Percentiles rank a stretch among this genome's conserved stretches.
Conservation (phyloP, 2,888 invertebrate species). For the Brachypterus glaber region DNA sequence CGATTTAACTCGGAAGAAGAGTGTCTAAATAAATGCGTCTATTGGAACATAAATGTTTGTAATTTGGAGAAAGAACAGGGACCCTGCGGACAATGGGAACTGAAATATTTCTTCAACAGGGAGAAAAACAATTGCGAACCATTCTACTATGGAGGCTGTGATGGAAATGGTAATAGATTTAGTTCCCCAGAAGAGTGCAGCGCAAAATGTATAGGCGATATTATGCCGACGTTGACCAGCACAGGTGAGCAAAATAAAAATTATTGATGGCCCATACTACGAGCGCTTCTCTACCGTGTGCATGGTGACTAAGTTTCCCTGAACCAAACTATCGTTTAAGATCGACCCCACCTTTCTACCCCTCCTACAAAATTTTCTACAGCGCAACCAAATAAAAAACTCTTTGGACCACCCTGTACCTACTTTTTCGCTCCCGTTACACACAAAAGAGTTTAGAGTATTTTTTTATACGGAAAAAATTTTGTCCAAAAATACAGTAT, state of each 20-base stretch:
- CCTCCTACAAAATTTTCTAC: no score
- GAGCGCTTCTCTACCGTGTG: no score
- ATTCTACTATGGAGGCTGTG: constrained; percentile 75
- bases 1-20: constrained; percentile 65
- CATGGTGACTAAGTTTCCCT: no score
- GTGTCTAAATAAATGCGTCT: constrained; percentile 68
- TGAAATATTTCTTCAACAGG: constrained; percentile 63
- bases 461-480: no score
- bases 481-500: no score
- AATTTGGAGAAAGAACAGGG: constrained; percentile 57
- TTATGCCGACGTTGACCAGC: constrained; percentile 30
- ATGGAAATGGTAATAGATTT: constrained; percentile 78
- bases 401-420: no score
- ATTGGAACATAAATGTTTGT: constrained; percentile 63
- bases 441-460: no score
- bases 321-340: no score
- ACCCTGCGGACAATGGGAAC: constrained; percentile 55
- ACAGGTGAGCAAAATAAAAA: constrained; percentile 29
- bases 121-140: constrained; percentile 51
- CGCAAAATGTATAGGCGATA: constrained; percentile 56
- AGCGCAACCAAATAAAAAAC: no score
- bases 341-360: no score
- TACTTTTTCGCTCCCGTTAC: no score
- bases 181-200: constrained; percentile 64
- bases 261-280: no score